Conservation (phyloP, 1,140 invertebrate genomes). For the Cydia fagiglandana region DNA sequence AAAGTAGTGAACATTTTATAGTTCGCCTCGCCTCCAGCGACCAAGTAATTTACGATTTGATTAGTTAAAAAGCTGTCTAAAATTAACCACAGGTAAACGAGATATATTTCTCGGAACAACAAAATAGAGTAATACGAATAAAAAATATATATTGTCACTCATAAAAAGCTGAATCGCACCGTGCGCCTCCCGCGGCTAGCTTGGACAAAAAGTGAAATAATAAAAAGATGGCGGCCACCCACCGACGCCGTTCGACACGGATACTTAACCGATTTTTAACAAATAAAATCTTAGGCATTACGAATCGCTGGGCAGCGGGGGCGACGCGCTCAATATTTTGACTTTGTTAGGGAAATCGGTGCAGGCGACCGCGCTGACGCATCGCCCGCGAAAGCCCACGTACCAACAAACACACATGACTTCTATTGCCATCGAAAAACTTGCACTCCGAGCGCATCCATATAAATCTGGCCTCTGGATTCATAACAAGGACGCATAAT, state of each 20-base stretch:
- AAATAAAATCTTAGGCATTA: conserved; percentile 80
- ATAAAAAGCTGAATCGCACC: conserved; percentile 71
- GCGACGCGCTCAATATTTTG: conserved; percentile 49
- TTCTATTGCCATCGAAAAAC: neutral
- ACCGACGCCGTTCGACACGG: conserved; percentile 76
- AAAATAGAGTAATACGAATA: conserved; percentile 56
- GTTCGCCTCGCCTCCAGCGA: conserved; percentile 52
- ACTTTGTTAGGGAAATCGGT: conserved; percentile 59
- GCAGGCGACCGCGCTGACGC: conserved; percentile 19
- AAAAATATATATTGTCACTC: conserved; percentile 71
- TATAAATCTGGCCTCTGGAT: neutral
- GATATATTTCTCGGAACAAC: conserved; percentile 61
- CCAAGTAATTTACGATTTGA: conserved; percentile 72
- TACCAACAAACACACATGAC: neutral
- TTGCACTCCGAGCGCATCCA: neutral
- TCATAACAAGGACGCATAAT: neutral
- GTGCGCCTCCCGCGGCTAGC: conserved; percentile 69
- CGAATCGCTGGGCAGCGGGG: conserved; percentile 62
- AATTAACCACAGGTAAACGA: conserved; percentile 70
- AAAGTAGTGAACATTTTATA: conserved; percentile 70
- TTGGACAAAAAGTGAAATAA: conserved; percentile 73
- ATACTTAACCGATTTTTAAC: conserved; percentile 80
- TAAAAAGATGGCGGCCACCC: conserved; percentile 76
- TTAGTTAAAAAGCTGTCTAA: conserved; percentile 66
- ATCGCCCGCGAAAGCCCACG: conserved; percentile 4